Conservation (phyloP, 2,113 vertebrate species). For the Macrotus californicus region DNA sequence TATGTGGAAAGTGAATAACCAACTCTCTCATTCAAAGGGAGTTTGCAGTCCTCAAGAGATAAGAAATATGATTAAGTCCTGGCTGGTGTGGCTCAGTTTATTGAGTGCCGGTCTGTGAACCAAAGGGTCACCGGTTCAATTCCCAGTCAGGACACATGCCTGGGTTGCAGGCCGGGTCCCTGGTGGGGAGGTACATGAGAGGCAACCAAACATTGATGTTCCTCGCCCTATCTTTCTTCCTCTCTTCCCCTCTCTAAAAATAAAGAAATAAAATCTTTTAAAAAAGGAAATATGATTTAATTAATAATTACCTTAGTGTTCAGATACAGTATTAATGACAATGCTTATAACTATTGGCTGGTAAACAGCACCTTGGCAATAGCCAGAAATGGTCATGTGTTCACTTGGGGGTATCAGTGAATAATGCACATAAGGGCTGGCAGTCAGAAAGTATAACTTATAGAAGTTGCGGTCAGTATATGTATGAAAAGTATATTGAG, state of each 20-base stretch:
- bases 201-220: too few relatives aligned
- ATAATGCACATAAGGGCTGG: not conserved
- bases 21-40: constrained; percentile 9
- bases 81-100: too few relatives aligned
- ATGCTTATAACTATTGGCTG: not conserved
- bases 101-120: too few relatives aligned
- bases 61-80: constrained; percentile 37
- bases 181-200: too few relatives aligned
- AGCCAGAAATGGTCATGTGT: not conserved
- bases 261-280: too few relatives aligned
- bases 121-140: too few relatives aligned
- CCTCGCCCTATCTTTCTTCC: too few relatives aligned
- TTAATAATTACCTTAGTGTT: not conserved
- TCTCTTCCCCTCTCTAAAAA: too few relatives aligned
- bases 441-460: constrained; percentile 11
- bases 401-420: not conserved
- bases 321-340: not conserved
- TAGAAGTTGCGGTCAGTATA: not conserved
- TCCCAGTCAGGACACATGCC: too few relatives aligned
- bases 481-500: too few relatives aligned
- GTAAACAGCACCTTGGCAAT: constrained; percentile 4
- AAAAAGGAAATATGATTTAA: too few relatives aligned
- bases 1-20: constrained; percentile 21
- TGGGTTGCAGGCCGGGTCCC: too few relatives aligned
- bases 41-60: not conserved